phyloP scores from a whole-genome alignment of 1,140 invertebrate species.

The Drosophila arizonae region DNA sequence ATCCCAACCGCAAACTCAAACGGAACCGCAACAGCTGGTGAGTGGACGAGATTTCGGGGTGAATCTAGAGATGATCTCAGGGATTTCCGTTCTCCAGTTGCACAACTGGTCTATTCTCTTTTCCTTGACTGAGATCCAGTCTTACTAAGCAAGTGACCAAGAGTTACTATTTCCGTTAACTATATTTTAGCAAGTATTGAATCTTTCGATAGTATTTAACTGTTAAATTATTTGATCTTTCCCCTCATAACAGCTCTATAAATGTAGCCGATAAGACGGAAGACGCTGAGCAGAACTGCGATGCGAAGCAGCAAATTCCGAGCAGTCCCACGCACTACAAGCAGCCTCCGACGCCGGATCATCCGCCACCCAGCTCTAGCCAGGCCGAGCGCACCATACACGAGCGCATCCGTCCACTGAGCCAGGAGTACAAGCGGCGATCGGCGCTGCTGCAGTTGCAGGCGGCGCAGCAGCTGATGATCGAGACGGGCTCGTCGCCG shows the following conservation, averaged over 20 bases:
- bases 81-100: no score
- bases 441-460: slow-evolving; percentile 72
- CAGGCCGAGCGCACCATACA: slow-evolving; percentile 95
- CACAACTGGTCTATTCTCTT: no score
- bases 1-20: slow-evolving; percentile 81
- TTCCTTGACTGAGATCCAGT: no score
- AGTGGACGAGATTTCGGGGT: slow-evolving; percentile 1
- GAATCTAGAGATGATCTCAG: no score
- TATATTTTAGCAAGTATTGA: no score
- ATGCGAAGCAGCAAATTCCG: slow-evolving; percentile 82
- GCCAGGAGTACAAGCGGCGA: slow-evolving; percentile 85
- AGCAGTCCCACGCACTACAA: slow-evolving; percentile 94
- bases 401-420: slow-evolving; percentile 93
- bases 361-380: slow-evolving; percentile 95
- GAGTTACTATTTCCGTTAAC: no score
- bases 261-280: slow-evolving; percentile 47
- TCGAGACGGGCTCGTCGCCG: slow-evolving; percentile 74
- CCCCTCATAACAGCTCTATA: slow-evolving; percentile 52
- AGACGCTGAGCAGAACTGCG: slow-evolving; percentile 58
- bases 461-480: slow-evolving; percentile 71
- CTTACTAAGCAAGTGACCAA: no score
- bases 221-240: no score
- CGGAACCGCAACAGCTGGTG: slow-evolving; percentile 78
- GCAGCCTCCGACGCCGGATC: slow-evolving; percentile 96
- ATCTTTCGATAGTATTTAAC: no score